A percentile compares a stretch with the other conserved stretches of the same genome.
Conservation (phyloP, 2,797 vertebrate species). For the Onychomys leucogaster region DNA sequence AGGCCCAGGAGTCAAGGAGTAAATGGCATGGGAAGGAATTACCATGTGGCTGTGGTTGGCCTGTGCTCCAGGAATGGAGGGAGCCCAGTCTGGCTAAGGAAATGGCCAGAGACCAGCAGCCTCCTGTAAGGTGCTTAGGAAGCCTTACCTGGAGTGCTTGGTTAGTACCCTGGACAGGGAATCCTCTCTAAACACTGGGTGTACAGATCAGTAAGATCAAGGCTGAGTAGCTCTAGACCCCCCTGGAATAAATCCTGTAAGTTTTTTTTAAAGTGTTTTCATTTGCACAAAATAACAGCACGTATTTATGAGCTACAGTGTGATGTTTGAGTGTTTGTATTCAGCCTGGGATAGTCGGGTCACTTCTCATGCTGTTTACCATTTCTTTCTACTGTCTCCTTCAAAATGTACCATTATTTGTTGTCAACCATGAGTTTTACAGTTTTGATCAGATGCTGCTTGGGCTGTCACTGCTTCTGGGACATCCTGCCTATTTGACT, state of each 20-base stretch:
- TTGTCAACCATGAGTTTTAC: neutral
- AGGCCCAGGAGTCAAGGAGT: neutral
- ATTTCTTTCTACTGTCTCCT: neutral
- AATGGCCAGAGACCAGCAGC: neutral
- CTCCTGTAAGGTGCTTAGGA: neutral
- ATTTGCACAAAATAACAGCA: too few relatives aligned
- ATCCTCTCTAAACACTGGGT: neutral
- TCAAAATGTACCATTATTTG: neutral
- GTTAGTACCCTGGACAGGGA: neutral
- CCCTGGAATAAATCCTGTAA: neutral
- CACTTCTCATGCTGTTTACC: neutral
- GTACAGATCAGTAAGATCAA: neutral
- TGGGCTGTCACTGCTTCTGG: neutral
- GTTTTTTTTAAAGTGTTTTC: neutral
- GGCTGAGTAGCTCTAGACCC: neutral
- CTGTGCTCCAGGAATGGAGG: neutral
- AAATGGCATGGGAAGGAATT: neutral
- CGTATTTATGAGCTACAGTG: neutral
- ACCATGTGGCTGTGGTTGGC: neutral
- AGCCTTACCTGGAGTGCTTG: neutral
- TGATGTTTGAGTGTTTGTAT: neutral
- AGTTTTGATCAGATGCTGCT: conserved; percentile 28
- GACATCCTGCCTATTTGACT: neutral
- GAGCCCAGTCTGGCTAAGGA: neutral
- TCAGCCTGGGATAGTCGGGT: neutral